Percentiles rank a stretch among this genome's conserved stretches.
These are phyloP conservation scores for Hylyphantes graminicola DNA, from an alignment of 1,140 invertebrate species.

Conservation along the genomic window DNA sequence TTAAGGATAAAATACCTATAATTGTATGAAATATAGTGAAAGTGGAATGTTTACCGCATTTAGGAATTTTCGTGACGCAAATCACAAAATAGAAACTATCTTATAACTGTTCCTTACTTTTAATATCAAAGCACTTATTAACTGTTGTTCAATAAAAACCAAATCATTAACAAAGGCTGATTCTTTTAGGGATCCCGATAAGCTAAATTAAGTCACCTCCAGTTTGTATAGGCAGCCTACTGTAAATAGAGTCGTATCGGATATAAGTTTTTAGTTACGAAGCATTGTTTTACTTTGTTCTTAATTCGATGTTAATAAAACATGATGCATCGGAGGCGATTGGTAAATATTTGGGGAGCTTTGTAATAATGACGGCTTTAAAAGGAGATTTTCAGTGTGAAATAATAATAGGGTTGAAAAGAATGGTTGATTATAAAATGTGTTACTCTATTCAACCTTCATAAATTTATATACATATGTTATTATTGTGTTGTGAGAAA, in stretches of 20 bases:
- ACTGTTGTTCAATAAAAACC: no score
- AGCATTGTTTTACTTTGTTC: not conserved
- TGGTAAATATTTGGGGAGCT: slow-evolving; percentile 23
- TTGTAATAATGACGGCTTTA: slow-evolving; percentile 6
- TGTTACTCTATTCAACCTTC: no score
- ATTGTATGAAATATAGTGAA: no score
- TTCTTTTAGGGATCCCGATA: not conserved
- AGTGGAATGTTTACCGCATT: no score
- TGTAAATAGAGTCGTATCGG: slow-evolving; percentile 10
- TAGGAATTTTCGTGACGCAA: no score
- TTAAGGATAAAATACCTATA: no score
- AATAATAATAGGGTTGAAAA: not conserved
- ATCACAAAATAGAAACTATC: no score
- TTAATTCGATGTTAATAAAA: not conserved
- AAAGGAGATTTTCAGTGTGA: not conserved
- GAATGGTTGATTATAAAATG: not conserved
- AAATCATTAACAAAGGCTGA: not conserved
- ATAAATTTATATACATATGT: no score
- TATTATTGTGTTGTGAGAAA: no score
- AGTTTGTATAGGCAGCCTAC: not conserved
- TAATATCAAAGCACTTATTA: no score
- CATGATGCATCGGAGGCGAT: not conserved
- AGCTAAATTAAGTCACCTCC: slow-evolving; percentile 18
- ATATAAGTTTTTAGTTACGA: not conserved
- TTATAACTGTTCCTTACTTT: no score